Evolutionary conservation across 2,888 invertebrate genomes (phyloP).

Genomic region (Cordilura impudica): DNA sequence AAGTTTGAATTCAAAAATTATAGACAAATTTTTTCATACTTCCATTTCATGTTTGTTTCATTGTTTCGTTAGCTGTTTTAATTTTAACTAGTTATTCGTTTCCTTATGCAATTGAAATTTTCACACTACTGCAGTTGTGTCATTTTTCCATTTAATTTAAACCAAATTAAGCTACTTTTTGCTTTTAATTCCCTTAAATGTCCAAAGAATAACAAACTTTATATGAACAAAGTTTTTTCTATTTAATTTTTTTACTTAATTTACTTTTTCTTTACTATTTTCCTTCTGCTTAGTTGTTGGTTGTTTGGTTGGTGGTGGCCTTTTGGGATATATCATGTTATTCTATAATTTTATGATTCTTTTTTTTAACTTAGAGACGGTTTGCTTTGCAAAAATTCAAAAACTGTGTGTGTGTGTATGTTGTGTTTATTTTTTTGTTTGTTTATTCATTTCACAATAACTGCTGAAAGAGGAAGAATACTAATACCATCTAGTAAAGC

Average conservation of each 20-base stretch:
- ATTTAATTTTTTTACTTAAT: slow-evolving; percentile 26
- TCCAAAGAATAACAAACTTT: background rate
- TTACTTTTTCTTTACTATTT: background rate
- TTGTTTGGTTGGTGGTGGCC: slow-evolving; percentile 4
- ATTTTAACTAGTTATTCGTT: too few species aligned
- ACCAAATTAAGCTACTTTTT: slow-evolving; percentile 44
- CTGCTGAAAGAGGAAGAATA: background rate
- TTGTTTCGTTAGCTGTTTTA: too few species aligned
- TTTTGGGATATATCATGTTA: slow-evolving; percentile 39
- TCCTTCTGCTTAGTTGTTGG: background rate
- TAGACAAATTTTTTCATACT: too few species aligned
- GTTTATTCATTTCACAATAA: slow-evolving; percentile 22
- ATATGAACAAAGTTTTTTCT: slow-evolving; percentile 13
- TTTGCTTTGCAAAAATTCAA: slow-evolving; percentile 42
- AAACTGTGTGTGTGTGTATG: slow-evolving; percentile 20
- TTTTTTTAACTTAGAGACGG: slow-evolving; percentile 14
- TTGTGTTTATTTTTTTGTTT: slow-evolving; percentile 20
- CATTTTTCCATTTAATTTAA: slow-evolving; percentile 11
- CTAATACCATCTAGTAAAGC: background rate
- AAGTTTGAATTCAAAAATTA: too few species aligned
- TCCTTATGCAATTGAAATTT: too few species aligned
- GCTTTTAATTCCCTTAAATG: slow-evolving; percentile 23
- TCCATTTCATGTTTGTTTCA: too few species aligned
- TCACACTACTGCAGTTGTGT: too few species aligned
- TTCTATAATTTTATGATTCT: background rate